These are phyloP conservation scores for Stegodyphus mimosarum DNA, from an alignment of 1,140 invertebrate genomes.

Conservation along the genomic window DNA sequence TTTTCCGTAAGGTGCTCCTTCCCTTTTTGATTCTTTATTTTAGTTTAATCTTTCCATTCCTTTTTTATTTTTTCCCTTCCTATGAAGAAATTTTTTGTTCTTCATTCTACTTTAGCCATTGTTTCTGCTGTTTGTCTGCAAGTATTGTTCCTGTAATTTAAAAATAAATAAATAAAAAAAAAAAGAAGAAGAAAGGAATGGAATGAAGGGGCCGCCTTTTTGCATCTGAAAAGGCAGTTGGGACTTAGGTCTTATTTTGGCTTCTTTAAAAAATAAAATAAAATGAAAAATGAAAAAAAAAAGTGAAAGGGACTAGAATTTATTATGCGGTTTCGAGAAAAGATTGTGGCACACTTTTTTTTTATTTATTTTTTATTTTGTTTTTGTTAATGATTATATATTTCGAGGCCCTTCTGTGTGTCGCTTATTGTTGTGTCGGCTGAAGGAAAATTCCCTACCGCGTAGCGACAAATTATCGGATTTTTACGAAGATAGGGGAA, in stretches of 20 bases:
- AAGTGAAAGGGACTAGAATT: background rate
- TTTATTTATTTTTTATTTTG: background rate
- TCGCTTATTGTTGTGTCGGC: no score
- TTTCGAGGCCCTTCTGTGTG: background rate
- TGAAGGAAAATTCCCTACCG: no score
- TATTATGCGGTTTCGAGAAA: slow-evolving; percentile 1
- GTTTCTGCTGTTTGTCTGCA: slow-evolving; percentile 8
- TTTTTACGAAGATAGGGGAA: background rate
- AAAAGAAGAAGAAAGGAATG: background rate
- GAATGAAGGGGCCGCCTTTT: background rate
- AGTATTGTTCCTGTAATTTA: slow-evolving; percentile 8
- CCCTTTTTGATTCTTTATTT: background rate
- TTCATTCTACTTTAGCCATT: slow-evolving; percentile 11
- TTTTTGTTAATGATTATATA: background rate
- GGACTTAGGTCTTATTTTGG: background rate
- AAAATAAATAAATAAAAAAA: background rate
- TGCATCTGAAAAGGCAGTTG: background rate
- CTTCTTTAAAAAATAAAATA: background rate
- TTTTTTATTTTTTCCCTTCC: background rate
- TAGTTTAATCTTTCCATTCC: background rate
- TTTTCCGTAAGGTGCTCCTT: background rate
- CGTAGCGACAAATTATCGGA: slow-evolving; percentile 29
- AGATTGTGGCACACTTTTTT: background rate
- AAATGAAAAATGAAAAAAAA: background rate
- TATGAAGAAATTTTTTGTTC: background rate